Conservation (phyloP, 2,797 vertebrate species). For the Podarcis lilfordi region DNA sequence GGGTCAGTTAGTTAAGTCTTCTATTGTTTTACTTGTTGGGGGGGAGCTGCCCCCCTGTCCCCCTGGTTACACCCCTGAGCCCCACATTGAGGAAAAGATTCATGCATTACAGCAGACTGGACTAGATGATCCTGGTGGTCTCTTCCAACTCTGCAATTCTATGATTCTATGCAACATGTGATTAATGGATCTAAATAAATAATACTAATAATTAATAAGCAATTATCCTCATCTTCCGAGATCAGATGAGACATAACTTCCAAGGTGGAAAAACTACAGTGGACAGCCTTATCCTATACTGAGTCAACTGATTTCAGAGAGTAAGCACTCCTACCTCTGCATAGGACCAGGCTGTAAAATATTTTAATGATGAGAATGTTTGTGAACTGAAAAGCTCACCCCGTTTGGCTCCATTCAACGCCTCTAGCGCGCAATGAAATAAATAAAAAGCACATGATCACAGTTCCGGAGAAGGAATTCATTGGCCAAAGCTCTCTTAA, state of each 20-base stretch:
- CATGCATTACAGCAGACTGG: no score
- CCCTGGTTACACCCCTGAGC: no score
- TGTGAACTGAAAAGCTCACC: not conserved
- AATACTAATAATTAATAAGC: no score
- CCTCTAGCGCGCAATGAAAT: conserved; percentile 1
- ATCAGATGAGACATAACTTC: not conserved
- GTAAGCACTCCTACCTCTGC: not conserved
- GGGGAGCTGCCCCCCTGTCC: no score
- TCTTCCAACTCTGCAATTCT: no score
- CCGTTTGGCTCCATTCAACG: not conserved
- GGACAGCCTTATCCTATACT: not conserved
- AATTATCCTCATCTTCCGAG: not conserved
- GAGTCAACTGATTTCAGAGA: not conserved
- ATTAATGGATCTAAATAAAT: no score
- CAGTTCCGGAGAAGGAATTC: not conserved
- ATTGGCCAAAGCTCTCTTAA: conserved; percentile 1
- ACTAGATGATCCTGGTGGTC: no score
- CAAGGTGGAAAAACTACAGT: not conserved
- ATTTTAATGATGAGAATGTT: conserved; percentile 4
- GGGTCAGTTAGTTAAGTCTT: no score
- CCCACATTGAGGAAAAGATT: no score
- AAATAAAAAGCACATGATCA: conserved; percentile 18
- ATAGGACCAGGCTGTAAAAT: not conserved
- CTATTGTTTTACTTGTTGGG: no score
- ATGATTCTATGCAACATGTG: no score